Percentiles rank a stretch among this genome's conserved stretches.
Evolutionary conservation across 2,113 vertebrate species (phyloP).

Genomic region (Podiceps cristatus): DNA sequence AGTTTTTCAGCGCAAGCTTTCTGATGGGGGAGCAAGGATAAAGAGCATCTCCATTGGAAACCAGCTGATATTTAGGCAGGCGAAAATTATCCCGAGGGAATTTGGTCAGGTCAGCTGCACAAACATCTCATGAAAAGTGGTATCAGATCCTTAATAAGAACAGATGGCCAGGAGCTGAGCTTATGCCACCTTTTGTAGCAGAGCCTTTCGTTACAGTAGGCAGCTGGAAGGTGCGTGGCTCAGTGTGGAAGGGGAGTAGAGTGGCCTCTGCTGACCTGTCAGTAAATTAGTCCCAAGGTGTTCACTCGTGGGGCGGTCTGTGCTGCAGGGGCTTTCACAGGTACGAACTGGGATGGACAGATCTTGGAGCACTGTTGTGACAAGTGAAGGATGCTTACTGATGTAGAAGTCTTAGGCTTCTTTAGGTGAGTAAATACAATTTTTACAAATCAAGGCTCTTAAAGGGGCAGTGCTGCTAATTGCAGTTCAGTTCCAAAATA

Average conservation of each 20-base stretch:
- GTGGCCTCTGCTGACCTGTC: neutral
- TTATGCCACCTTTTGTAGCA: neutral
- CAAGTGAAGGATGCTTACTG: neutral
- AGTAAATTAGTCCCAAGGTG: neutral
- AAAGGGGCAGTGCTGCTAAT: neutral
- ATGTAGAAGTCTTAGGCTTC: neutral
- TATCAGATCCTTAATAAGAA: neutral
- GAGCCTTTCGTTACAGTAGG: neutral
- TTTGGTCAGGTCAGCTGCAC: neutral
- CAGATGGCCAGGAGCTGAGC: neutral
- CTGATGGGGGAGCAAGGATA: neutral
- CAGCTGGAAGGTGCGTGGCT: neutral
- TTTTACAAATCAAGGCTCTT: neutral
- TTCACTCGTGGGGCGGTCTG: neutral
- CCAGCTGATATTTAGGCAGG: neutral
- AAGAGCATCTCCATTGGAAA: neutral
- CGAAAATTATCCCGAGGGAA: neutral
- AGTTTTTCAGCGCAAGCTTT: neutral
- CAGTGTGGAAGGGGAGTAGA: neutral
- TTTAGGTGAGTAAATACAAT: neutral
- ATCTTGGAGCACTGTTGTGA: neutral
- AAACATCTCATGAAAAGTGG: neutral
- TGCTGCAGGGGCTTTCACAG: neutral
- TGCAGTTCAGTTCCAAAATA: neutral
- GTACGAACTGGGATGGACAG: neutral